Base-by-base conservation (phyloP, 2,797 vertebrate genomes). In the Fundulus diaphanus region DNA sequence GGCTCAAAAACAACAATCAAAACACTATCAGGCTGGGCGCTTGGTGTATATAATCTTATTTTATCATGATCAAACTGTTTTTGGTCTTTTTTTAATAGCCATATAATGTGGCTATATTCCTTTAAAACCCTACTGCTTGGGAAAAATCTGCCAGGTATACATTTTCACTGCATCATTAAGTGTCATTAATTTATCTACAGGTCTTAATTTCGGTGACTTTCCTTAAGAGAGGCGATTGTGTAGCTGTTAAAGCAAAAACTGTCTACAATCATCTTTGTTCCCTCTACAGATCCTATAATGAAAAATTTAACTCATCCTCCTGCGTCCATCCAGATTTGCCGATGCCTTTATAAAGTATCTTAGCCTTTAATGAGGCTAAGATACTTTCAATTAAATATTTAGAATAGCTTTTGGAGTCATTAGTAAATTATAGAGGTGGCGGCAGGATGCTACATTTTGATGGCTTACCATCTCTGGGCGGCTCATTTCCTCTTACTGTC, bases 371-470 rank as follows among this genome's bases (percentile, higher is more conserved):
- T 63, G 59, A 35, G 33, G 35, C 35, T 13, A 65, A n/a, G 61
- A 65, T 20, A 65, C 61, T n/a, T 65, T n/a, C 22, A 12, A 65
- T 65, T 65, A 65, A 42, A 65, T 65, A 65, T 65, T 65, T 65
- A 65, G 61, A 35, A n/a, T 15, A n/a, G 61, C 37, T 40, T 65
- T 65, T 65, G 37, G 35, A 65, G 61, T 65, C 37, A 65, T 65
- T 13, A 40, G 22, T 40, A 40, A 40, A 65, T 65, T 35, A 42
- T 65, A 65, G 16, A 63, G 35, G 22, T 65, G 24, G 35, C 42
- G 33, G 59, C 9, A 37, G 57, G 20, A 61, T 22, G 56, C 56
- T 27, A 27, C 54, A 29, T 27, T 59, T 33, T 5, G 56, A 33
- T 33, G 56, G 29, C 29, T 33, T 33, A 13, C n/a, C 5, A 33